Evolutionary conservation across 1,140 invertebrate species (phyloP).

Genomic region (Drosophila persimilis): DNA sequence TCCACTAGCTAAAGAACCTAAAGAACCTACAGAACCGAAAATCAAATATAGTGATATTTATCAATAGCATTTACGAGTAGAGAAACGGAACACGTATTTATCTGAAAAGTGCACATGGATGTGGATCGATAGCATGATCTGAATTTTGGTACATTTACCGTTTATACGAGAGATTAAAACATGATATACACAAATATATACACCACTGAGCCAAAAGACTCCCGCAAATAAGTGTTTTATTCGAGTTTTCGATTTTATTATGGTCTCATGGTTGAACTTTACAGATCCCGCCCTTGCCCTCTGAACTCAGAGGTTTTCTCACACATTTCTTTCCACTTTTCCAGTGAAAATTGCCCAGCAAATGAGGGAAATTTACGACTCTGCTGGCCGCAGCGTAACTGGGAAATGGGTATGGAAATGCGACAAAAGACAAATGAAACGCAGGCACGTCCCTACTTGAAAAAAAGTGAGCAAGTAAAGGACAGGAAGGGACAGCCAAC

Average conservation of each 20-base stretch:
- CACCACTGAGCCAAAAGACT: constrained; percentile 40
- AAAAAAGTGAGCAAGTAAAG: constrained; percentile 4
- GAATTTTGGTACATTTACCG: constrained; percentile 54
- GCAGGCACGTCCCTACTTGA: constrained; percentile 29
- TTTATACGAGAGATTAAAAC: constrained; percentile 55
- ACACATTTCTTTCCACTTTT: constrained; percentile 18
- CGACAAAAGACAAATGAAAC: constrained; percentile 13
- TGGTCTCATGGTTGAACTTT: constrained; percentile 35
- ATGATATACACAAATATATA: constrained; percentile 49
- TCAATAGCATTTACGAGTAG: constrained; percentile 60
- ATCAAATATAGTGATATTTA: constrained; percentile 82
- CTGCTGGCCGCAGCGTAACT: neutral
- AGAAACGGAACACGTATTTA: constrained; percentile 21
- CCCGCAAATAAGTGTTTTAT: constrained; percentile 46
- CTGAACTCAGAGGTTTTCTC: neutral
- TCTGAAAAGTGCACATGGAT: constrained; percentile 18
- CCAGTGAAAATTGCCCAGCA: constrained; percentile 48
- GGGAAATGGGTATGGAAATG: constrained; percentile 24
- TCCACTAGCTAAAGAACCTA: constrained; percentile 56
- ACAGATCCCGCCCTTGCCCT: constrained; percentile 26
- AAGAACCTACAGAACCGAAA: constrained; percentile 62
- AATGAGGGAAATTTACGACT: constrained; percentile 57
- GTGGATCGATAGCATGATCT: constrained; percentile 16
- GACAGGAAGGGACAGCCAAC: constrained; percentile 15
- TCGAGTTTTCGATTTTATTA: constrained; percentile 39